These are phyloP conservation scores for Sminthurides aquaticus DNA, from an alignment of 2,888 invertebrate genomes.

Conservation along the genomic window DNA sequence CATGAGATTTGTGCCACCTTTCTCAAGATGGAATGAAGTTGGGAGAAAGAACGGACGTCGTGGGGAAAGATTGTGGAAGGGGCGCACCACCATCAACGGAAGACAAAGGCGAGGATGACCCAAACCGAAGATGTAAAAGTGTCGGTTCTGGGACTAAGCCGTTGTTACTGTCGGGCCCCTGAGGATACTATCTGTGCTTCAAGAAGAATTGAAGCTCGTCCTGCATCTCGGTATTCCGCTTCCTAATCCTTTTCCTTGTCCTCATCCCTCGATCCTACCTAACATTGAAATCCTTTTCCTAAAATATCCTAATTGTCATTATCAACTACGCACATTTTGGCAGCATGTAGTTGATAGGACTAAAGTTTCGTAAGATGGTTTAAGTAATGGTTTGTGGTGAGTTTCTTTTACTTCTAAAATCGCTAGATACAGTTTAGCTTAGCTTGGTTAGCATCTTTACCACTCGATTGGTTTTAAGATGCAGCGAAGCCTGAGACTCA, in stretches of 20 bases:
- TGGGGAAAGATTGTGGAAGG: constrained; percentile 20
- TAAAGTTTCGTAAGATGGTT: neutral
- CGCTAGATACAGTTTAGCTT: neutral
- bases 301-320: neutral
- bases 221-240: neutral
- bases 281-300: neutral
- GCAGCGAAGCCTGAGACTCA: neutral
- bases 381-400: constrained; percentile 2
- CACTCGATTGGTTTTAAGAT: neutral
- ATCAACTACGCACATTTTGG: neutral
- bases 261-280: neutral
- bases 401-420: neutral
- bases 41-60: constrained; percentile 7
- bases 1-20: constrained; percentile 17
- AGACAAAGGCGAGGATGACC: constrained; percentile 20
- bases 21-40: constrained; percentile 9
- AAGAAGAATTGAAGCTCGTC: neutral
- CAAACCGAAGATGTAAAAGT: constrained; percentile 16
- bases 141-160: constrained; percentile 21
- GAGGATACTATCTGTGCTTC: constrained; percentile 14
- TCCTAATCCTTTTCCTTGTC: neutral
- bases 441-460: constrained; percentile 1
- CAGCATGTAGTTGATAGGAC: constrained; percentile 4
- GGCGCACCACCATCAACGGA: neutral
- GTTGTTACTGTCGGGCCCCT: constrained; percentile 14